A percentile compares a stretch with the other conserved stretches of the same genome.
phyloP scores from a whole-genome alignment of 1,140 invertebrate genomes.

The Druon quercuslanigerum region DNA sequence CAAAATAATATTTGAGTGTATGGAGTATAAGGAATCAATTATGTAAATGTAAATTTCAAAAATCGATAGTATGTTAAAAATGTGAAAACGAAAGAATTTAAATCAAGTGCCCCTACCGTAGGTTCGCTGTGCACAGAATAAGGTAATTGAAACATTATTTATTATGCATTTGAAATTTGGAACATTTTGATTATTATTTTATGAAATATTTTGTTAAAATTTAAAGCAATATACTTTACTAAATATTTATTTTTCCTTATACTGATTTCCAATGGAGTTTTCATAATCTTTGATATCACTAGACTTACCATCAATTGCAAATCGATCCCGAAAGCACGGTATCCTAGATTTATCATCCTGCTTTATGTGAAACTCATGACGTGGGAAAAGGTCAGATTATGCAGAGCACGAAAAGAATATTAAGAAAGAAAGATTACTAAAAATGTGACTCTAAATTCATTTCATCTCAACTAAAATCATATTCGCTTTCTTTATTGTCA shows the following conservation, averaged over 20 bases:
- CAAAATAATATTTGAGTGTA: too few relatives aligned
- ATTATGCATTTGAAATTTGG: too few relatives aligned
- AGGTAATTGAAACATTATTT: too few relatives aligned
- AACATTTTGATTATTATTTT: neutral
- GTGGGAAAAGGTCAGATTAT: conserved; percentile 4
- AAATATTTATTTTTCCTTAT: conserved; percentile 15
- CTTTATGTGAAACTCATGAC: conserved; percentile 44
- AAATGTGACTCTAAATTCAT: neutral
- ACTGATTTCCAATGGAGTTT: conserved; percentile 17
- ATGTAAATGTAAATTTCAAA: too few relatives aligned
- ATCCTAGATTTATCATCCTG: conserved; percentile 38
- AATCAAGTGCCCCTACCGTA: too few relatives aligned
- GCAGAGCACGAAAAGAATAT: conserved; percentile 1
- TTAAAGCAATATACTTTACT: neutral
- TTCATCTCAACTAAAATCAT: neutral
- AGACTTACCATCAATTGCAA: conserved; percentile 22
- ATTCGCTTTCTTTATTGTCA: too few relatives aligned
- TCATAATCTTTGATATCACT: conserved; percentile 22
- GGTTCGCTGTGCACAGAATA: too few relatives aligned
- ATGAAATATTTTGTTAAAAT: neutral
- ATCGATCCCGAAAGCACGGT: conserved; percentile 27
- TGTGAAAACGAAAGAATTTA: too few relatives aligned
- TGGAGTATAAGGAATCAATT: too few relatives aligned
- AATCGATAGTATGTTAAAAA: too few relatives aligned
- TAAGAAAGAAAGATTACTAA: neutral